These are phyloP conservation scores for Eubasilissa regina DNA, from an alignment of 1,140 invertebrate species.

Conservation along the genomic window DNA sequence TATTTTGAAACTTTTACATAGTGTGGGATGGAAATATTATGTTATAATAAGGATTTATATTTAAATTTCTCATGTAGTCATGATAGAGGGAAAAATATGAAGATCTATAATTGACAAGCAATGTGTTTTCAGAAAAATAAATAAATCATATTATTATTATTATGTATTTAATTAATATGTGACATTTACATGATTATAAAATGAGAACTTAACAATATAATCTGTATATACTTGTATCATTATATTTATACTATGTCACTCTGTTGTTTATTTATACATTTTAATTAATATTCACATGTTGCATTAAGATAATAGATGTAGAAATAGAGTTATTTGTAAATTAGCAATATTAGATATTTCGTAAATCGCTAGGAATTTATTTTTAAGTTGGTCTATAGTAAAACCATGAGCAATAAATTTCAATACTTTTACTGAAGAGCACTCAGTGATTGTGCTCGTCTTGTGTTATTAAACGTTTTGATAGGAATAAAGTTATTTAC, in stretches of 20 bases:
- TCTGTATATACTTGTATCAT: conserved; percentile 48
- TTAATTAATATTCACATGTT: conserved; percentile 54
- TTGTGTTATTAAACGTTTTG: conserved; percentile 54
- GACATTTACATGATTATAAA: not conserved
- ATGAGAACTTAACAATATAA: not conserved
- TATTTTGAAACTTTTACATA: not conserved
- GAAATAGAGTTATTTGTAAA: conserved; percentile 54
- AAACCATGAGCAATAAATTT: conserved; percentile 58
- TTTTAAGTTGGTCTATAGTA: conserved; percentile 57
- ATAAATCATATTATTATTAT: no score
- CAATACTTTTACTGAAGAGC: conserved; percentile 49
- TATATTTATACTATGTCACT: conserved; percentile 39
- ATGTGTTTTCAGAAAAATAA: no score
- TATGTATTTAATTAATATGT: not conserved
- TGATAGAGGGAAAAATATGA: no score
- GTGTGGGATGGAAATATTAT: no score
- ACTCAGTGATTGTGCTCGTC: conserved; percentile 54
- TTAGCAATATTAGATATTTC: conserved; percentile 61
- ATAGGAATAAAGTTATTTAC: conserved; percentile 56
- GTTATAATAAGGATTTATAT: no score
- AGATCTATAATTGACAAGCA: no score
- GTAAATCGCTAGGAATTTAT: conserved; percentile 59
- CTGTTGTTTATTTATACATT: conserved; percentile 55
- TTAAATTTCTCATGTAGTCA: no score
- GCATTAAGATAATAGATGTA: conserved; percentile 53